These are phyloP conservation scores for Elysia chlorotica DNA, from an alignment of 1,140 invertebrate genomes.

Conservation along the genomic window DNA sequence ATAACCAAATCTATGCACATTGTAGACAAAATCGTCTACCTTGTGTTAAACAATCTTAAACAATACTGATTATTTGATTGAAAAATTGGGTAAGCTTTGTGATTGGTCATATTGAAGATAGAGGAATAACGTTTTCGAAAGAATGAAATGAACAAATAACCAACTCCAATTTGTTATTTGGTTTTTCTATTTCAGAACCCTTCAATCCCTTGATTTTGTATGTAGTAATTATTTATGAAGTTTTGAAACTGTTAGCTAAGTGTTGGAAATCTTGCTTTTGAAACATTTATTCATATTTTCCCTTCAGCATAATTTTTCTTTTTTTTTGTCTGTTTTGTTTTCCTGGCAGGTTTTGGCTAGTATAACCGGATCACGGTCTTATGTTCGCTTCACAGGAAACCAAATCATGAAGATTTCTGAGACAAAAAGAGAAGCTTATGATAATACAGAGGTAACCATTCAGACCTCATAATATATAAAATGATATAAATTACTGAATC, in stretches of 20 bases:
- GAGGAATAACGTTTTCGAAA: neutral
- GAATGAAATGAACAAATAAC: neutral
- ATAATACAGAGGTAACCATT: conserved; percentile 76
- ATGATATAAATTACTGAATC: neutral
- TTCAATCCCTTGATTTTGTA: neutral
- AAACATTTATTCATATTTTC: neutral
- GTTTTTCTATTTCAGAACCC: neutral
- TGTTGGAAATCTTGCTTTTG: neutral
- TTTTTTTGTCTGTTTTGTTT: neutral
- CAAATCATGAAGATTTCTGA: conserved; percentile 90
- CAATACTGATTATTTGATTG: too few relatives aligned
- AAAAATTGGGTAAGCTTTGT: too few relatives aligned
- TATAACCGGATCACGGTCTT: conserved; percentile 89
- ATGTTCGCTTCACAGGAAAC: conserved; percentile 90
- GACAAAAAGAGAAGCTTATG: conserved; percentile 75
- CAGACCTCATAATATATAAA: neutral
- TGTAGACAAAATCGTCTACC: too few relatives aligned
- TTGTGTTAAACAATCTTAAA: too few relatives aligned
- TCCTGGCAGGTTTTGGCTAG: conserved; percentile 74
- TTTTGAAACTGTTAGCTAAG: neutral
- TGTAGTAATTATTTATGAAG: neutral
- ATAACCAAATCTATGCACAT: too few relatives aligned
- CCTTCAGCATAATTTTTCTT: neutral
- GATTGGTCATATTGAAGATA: too few relatives aligned
- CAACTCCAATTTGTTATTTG: neutral